Percentiles rank a stretch among this genome's conserved stretches.
Evolutionary conservation across 1,140 invertebrate genomes (phyloP).

Genomic region (Agrilus planipennis): DNA sequence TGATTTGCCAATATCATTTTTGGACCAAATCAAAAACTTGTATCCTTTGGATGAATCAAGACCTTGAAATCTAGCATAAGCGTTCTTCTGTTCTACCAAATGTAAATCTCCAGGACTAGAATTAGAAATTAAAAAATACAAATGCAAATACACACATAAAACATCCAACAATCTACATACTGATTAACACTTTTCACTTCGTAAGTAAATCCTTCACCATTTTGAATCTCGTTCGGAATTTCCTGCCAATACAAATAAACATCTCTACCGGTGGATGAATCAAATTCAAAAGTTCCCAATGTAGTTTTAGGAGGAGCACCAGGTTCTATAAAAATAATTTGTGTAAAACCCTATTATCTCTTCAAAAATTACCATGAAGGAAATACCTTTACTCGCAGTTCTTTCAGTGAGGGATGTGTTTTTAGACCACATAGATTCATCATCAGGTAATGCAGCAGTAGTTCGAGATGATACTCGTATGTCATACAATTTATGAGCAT

Average conservation of each 20-base stretch:
- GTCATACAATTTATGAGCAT: constrained; percentile 55
- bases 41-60: constrained; percentile 35
- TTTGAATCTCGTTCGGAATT: constrained; percentile 46
- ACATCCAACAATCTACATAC: too few species aligned
- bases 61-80: constrained; percentile 42
- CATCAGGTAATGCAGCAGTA: constrained; percentile 35
- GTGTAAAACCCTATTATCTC: background rate
- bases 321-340: constrained; percentile 35
- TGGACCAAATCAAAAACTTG: constrained; percentile 40
- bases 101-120: too few species aligned
- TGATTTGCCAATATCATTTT: constrained; percentile 46
- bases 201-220: constrained; percentile 43
- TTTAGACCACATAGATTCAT: constrained; percentile 49
- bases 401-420: constrained; percentile 42
- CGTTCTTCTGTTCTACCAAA: constrained; percentile 36
- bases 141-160: too few species aligned
- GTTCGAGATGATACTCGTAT: constrained; percentile 50
- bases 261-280: constrained; percentile 36
- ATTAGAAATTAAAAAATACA: too few species aligned
- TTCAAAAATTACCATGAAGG: constrained; percentile 5
- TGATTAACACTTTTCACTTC: constrained; percentile 32
- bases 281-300: constrained; percentile 51
- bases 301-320: constrained; percentile 46
- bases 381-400: constrained; percentile 44
- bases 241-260: constrained; percentile 59